These are phyloP conservation scores for Cartodere bifasciata DNA, from an alignment of 2,888 invertebrate genomes.

Conservation along the genomic window DNA sequence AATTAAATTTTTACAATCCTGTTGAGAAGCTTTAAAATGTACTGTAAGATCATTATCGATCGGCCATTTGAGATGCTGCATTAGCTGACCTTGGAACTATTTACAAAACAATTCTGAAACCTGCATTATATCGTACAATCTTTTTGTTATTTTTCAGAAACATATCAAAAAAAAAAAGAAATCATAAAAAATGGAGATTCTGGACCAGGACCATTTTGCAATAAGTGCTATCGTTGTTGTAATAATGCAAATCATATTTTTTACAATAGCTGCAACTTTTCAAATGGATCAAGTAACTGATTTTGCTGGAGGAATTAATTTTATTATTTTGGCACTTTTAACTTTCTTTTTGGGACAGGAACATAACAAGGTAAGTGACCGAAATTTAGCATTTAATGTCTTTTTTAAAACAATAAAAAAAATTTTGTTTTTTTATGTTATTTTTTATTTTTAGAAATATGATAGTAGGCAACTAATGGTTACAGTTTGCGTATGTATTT, in stretches of 20 bases:
- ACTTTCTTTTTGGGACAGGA: conserved; percentile 80
- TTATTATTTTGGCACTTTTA: conserved; percentile 75
- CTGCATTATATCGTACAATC: no score
- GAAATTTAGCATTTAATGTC: not conserved
- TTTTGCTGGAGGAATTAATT: conserved; percentile 88
- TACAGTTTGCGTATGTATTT: conserved; percentile 73
- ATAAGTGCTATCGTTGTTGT: conserved; percentile 78
- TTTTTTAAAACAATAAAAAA: conserved; percentile 3
- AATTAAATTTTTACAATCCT: no score
- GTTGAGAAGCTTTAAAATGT: no score
- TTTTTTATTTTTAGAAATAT: no score
- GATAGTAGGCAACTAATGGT: conserved; percentile 86
- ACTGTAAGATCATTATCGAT: no score
- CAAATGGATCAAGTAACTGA: conserved; percentile 87
- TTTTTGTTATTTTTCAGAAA: no score
- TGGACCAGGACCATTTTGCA: conserved; percentile 75
- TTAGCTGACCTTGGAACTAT: no score
- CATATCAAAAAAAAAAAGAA: no score
- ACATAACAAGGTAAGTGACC: conserved; percentile 34
- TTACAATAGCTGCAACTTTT: conserved; percentile 71
- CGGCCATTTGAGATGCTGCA: no score
- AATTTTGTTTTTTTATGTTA: conserved; percentile 12
- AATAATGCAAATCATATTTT: conserved; percentile 77
- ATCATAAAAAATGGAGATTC: conserved; percentile 52
- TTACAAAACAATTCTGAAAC: no score